Conservation (phyloP, 2,113 vertebrate genomes). For the Condylura cristata region DNA sequence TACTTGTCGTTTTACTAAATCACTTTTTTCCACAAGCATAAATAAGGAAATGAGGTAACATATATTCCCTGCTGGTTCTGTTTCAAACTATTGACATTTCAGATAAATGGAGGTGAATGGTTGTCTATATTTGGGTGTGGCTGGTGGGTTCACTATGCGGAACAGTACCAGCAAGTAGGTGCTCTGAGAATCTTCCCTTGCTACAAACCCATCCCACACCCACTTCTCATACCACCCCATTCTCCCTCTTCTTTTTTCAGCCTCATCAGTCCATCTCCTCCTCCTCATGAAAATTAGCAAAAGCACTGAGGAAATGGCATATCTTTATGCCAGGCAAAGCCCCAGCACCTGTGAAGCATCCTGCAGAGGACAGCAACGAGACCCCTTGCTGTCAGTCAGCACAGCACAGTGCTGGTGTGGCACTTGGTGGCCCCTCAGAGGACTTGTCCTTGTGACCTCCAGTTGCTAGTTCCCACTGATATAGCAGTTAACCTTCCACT, state of each 20-base stretch:
- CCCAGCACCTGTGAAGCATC: neutral
- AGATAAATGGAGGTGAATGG: neutral
- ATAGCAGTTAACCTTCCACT: neutral
- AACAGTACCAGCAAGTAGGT: neutral
- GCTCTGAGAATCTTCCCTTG: neutral
- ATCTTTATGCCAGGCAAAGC: neutral
- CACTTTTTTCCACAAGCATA: slow-evolving; percentile 2
- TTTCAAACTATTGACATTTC: neutral
- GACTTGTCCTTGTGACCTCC: neutral
- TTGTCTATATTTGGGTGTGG: neutral
- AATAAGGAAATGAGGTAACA: neutral
- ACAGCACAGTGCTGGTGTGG: neutral
- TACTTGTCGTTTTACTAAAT: neutral
- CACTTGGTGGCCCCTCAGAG: neutral
- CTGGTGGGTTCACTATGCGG: neutral
- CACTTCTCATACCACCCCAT: neutral
- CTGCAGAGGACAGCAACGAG: neutral
- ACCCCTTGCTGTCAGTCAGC: neutral
- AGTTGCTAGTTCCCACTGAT: neutral
- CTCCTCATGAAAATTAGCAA: neutral
- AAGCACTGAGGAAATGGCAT: neutral
- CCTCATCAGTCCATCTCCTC: neutral
- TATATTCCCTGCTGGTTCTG: neutral
- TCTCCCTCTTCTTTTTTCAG: neutral
- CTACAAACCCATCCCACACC: neutral